These are phyloP conservation scores for Eristalis pertinax DNA, from an alignment of 2,888 invertebrate genomes.

Conservation along the genomic window DNA sequence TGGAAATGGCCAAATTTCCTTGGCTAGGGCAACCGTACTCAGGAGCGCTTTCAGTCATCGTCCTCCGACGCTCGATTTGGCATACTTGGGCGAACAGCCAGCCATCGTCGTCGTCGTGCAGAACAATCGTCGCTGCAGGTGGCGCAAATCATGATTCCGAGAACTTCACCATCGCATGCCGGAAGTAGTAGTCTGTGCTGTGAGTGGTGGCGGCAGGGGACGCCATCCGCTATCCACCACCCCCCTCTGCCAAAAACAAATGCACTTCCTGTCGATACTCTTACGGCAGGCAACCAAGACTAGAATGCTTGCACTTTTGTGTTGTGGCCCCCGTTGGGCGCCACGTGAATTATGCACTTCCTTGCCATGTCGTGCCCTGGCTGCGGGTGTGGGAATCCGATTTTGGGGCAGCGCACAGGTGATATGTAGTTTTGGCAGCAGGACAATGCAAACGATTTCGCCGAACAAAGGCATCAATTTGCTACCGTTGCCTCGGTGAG, in stretches of 20 bases:
- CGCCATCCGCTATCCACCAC: not conserved
- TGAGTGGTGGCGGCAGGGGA: not conserved
- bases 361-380: not conserved
- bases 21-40: not conserved
- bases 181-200: not conserved
- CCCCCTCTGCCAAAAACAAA: not conserved
- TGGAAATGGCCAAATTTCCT: constrained; percentile 48
- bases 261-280: constrained; percentile 19
- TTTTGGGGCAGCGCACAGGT: constrained; percentile 14
- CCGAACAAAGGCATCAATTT: constrained; percentile 7
- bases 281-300: not conserved
- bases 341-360: constrained; percentile 55
- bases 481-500: not conserved
- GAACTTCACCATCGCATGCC: constrained; percentile 22
- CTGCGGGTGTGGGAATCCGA: not conserved
- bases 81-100: not conserved
- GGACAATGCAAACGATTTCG: constrained; percentile 46
- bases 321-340: constrained; percentile 51
- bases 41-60: too few species aligned
- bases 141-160: constrained; percentile 22
- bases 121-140: constrained; percentile 13
- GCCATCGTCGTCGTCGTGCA: not conserved
- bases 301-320: constrained; percentile 29
- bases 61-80: not conserved
- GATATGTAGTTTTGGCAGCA: constrained; percentile 34